phyloP scores from a whole-genome alignment of 2,888 invertebrate genomes.

The Tetrapedia diversipes region DNA sequence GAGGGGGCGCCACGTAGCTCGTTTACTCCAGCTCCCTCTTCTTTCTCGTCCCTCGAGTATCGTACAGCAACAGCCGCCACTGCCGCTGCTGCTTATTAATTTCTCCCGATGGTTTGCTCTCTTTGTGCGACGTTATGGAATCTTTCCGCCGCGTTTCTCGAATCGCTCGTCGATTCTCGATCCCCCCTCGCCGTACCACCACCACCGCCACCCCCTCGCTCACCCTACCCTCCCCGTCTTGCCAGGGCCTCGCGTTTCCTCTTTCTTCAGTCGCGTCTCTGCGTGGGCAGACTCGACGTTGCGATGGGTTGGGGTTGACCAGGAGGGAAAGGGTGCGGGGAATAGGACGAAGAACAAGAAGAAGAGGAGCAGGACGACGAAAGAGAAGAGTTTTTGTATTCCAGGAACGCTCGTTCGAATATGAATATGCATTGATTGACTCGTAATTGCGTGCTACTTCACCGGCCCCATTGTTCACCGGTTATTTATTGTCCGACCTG shows the following conservation, averaged over 20 bases:
- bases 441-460: constrained; percentile 73
- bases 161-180: constrained; percentile 66
- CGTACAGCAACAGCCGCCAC: too few relatives aligned
- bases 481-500: constrained; percentile 65
- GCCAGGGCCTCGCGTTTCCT: constrained; percentile 35
- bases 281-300: constrained; percentile 49
- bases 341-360: not conserved
- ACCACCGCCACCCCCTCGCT: too few relatives aligned
- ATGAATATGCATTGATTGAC: constrained; percentile 76
- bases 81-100: constrained; percentile 67
- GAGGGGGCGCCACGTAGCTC: not conserved
- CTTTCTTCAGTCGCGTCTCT: constrained; percentile 29
- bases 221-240: not conserved
- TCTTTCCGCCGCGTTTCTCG: constrained; percentile 69
- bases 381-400: constrained; percentile 63
- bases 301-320: not conserved
- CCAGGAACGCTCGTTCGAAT: constrained; percentile 70
- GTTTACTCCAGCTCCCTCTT: constrained; percentile 18
- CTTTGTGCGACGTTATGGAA: constrained; percentile 67
- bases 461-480: constrained; percentile 61
- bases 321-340: not conserved
- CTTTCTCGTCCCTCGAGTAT: constrained; percentile 24
- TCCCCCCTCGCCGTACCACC: constrained; percentile 30
- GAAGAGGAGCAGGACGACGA: constrained; percentile 27
- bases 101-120: constrained; percentile 66